Evolutionary conservation across 2,113 vertebrate genomes (phyloP).

Genomic region (Pollimyrus isidori): DNA sequence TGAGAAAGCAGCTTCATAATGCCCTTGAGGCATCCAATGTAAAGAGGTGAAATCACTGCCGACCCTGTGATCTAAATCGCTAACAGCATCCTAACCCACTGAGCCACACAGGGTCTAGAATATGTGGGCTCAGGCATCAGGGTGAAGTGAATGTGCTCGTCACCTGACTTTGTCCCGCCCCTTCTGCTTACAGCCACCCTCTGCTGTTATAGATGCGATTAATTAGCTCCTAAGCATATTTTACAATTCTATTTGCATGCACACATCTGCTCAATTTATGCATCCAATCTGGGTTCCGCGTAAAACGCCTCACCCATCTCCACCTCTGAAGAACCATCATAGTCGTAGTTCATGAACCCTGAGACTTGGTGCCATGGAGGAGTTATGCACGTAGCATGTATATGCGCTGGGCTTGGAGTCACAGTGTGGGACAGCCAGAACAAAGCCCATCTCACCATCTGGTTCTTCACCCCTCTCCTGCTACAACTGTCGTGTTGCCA

Average conservation of each 20-base stretch:
- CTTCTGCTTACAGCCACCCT: background rate
- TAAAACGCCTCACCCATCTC: background rate
- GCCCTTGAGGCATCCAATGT: background rate
- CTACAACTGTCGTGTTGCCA: background rate
- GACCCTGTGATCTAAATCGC: background rate
- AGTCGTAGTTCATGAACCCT: background rate
- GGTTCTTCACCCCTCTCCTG: background rate
- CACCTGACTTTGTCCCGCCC: background rate
- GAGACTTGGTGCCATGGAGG: background rate
- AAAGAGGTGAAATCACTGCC: background rate
- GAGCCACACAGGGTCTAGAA: background rate
- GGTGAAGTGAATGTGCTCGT: background rate
- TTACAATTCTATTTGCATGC: background rate
- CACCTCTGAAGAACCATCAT: background rate
- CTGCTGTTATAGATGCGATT: background rate
- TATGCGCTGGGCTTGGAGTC: background rate
- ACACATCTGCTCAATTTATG: conserved; percentile 3
- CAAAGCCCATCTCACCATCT: conserved; percentile 6
- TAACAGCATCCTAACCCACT: background rate
- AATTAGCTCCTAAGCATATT: background rate
- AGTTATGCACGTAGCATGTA: background rate
- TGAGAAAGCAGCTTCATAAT: background rate
- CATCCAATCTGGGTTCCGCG: background rate
- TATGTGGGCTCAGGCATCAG: background rate
- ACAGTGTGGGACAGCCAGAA: background rate